A percentile compares a stretch with the other conserved stretches of the same genome.
Conservation (phyloP, 1,140 invertebrate species). For the Aphaenogaster ashmeadi region DNA sequence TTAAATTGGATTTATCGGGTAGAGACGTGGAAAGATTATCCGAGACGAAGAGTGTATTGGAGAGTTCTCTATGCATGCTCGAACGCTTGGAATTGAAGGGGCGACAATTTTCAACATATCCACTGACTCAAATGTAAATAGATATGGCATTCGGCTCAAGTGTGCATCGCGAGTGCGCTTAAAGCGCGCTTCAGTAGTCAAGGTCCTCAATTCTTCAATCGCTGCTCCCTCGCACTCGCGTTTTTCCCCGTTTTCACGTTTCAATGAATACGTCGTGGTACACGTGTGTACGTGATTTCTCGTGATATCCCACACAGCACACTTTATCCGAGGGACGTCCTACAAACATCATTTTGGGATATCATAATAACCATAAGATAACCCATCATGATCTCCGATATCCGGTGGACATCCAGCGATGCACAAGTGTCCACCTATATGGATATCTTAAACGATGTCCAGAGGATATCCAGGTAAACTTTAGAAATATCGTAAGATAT, state of each 20-base stretch:
- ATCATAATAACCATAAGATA: too few species aligned
- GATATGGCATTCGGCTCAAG: conserved; percentile 47
- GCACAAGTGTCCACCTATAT: too few species aligned
- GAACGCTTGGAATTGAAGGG: conserved; percentile 27
- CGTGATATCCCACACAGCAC: too few species aligned
- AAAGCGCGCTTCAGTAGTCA: conserved; percentile 37
- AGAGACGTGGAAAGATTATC: conserved; percentile 36
- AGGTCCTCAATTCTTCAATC: conserved; percentile 49
- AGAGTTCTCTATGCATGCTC: conserved; percentile 4
- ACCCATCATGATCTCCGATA: too few species aligned
- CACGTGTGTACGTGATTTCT: neutral
- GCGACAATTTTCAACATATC: conserved; percentile 58
- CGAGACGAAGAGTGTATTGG: conserved; percentile 6
- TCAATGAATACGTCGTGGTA: neutral
- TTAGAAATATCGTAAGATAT: too few species aligned
- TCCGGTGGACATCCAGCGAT: too few species aligned
- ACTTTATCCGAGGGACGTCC: too few species aligned
- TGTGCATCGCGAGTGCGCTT: conserved; percentile 37
- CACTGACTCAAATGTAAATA: conserved; percentile 61
- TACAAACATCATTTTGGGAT: too few species aligned
- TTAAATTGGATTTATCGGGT: conserved; percentile 41
- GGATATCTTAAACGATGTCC: too few species aligned
- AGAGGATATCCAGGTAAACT: too few species aligned
- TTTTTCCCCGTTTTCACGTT: neutral
- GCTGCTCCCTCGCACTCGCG: neutral